A percentile compares a stretch with the other conserved stretches of the same genome.
These are phyloP conservation scores for Tiliacea citrago DNA, from an alignment of 2,888 invertebrate genomes.

Conservation along the genomic window DNA sequence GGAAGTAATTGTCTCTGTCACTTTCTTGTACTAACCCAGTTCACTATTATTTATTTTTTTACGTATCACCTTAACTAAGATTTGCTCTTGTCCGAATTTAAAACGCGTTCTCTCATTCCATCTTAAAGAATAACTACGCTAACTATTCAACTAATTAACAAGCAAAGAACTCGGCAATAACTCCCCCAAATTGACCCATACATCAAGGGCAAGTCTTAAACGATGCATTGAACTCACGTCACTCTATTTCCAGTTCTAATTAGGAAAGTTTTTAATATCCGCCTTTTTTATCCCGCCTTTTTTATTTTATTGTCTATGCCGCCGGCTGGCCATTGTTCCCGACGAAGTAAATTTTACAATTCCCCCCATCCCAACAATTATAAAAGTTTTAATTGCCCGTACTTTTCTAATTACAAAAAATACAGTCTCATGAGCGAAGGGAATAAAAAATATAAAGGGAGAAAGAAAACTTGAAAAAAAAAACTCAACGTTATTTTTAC, in stretches of 20 bases:
- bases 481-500: slow-evolving; percentile 65
- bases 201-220: slow-evolving; percentile 63
- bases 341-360: slow-evolving; percentile 86
- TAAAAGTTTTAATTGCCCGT: slow-evolving; percentile 90
- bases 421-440: slow-evolving; percentile 84
- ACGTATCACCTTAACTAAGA: neutral
- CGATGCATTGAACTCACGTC: slow-evolving; percentile 79
- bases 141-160: slow-evolving; percentile 20
- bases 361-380: slow-evolving; percentile 87
- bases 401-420: slow-evolving; percentile 90
- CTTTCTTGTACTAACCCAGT: no score
- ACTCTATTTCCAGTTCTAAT: slow-evolving; percentile 82
- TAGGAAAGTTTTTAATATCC: slow-evolving; percentile 86
- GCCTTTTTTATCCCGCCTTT: no score
- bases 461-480: slow-evolving; percentile 63
- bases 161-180: slow-evolving; percentile 8
- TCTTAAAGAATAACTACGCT: slow-evolving; percentile 13
- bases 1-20: no score
- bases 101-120: neutral
- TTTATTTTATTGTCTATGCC: slow-evolving; percentile 84
- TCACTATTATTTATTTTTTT: no score
- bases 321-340: slow-evolving; percentile 86
- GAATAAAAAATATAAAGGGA: slow-evolving; percentile 80
- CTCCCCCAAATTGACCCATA: slow-evolving; percentile 53
- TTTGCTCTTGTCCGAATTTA: neutral